Evolutionary conservation across 2,888 invertebrate species (phyloP).

Genomic region (Lordiphosa fenestrarum): DNA sequence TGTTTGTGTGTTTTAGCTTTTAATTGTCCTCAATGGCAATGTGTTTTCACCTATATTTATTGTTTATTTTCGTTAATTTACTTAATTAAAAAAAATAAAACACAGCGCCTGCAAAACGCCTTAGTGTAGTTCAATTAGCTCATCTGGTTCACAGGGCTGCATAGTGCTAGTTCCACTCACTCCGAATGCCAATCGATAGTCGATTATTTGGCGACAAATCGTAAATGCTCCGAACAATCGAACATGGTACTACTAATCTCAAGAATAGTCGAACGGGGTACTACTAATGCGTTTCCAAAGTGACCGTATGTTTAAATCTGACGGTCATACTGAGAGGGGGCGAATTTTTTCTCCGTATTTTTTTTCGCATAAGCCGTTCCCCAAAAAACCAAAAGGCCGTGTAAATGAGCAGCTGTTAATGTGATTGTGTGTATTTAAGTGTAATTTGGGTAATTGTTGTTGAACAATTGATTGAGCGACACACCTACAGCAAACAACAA

Average conservation of each 20-base stretch:
- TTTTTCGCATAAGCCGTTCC: slow-evolving; percentile 67
- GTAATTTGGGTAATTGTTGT: slow-evolving; percentile 39
- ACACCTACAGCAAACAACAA: slow-evolving; percentile 40
- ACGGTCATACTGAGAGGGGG: slow-evolving; percentile 15
- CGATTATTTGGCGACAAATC: too few species aligned
- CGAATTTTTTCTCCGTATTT: slow-evolving; percentile 39
- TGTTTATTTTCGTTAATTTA: slow-evolving; percentile 51
- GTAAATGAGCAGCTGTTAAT: slow-evolving; percentile 52
- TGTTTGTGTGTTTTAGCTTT: slow-evolving; percentile 43
- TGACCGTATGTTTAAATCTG: neutral
- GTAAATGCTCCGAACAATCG: too few species aligned
- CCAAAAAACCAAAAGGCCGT: slow-evolving; percentile 50
- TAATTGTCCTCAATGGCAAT: slow-evolving; percentile 36
- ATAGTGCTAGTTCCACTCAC: too few species aligned
- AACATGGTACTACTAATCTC: too few species aligned
- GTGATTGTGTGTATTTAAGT: slow-evolving; percentile 28
- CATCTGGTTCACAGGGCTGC: too few species aligned
- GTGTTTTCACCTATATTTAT: slow-evolving; percentile 41
- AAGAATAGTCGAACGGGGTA: too few species aligned
- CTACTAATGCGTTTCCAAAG: too few species aligned
- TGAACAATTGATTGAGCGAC: slow-evolving; percentile 40
- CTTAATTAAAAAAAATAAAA: slow-evolving; percentile 56
- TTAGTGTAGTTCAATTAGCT: slow-evolving; percentile 2
- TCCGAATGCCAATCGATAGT: too few species aligned
- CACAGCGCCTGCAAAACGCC: slow-evolving; percentile 36